Evolutionary conservation across 1,140 invertebrate species (phyloP).

Genomic region (Kradibia gibbosae): DNA sequence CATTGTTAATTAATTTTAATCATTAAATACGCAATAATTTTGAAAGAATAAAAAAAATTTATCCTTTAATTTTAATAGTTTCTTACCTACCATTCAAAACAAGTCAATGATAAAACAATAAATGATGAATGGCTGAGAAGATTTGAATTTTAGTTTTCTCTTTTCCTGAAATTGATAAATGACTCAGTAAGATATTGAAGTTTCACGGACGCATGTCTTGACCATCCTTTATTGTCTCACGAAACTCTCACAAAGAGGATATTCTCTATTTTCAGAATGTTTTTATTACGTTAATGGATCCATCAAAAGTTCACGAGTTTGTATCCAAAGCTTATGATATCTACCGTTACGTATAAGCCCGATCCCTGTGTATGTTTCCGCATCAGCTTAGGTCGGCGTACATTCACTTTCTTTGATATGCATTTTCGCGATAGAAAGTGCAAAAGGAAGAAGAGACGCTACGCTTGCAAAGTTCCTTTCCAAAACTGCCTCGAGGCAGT

Average conservation of each 20-base stretch:
- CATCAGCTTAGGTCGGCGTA: neutral
- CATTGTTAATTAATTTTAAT: no score
- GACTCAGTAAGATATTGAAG: constrained; percentile 13
- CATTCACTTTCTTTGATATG: constrained; percentile 8
- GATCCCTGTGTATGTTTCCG: neutral
- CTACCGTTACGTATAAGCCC: neutral
- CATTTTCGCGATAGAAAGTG: neutral
- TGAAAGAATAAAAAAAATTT: no score
- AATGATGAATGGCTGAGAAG: neutral
- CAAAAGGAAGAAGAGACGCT: neutral
- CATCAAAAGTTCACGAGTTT: constrained; percentile 5
- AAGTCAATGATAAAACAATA: neutral
- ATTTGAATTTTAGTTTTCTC: neutral
- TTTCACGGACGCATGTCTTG: neutral
- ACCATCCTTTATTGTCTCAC: neutral
- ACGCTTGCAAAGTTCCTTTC: neutral
- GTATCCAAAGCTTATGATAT: neutral
- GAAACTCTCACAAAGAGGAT: neutral
- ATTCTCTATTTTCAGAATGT: constrained; percentile 20
- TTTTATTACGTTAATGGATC: constrained; percentile 37
- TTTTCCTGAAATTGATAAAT: constrained; percentile 24
- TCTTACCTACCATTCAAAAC: neutral
- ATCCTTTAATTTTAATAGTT: neutral
- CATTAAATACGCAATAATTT: no score
- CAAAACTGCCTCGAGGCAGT: neutral